phyloP scores from a whole-genome alignment of 2,113 vertebrate genomes.

The Ahaetulla prasina region DNA sequence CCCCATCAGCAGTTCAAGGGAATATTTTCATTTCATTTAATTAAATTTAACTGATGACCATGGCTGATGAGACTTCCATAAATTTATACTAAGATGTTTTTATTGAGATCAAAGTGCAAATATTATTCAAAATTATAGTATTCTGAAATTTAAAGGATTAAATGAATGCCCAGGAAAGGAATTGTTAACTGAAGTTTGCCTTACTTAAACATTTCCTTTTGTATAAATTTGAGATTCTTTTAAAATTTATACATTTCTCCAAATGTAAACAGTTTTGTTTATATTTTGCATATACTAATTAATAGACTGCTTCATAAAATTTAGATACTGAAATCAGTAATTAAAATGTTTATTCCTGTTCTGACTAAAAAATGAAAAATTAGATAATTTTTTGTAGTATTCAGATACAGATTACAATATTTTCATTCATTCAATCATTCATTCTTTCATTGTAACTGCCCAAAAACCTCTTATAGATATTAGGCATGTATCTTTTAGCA shows the following conservation, averaged over 20 bases:
- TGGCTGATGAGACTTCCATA: not conserved
- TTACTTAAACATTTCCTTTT: not conserved
- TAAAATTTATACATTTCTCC: not conserved
- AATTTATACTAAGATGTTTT: not conserved
- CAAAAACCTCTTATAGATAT: not conserved
- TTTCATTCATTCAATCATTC: not conserved
- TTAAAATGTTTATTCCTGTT: not conserved
- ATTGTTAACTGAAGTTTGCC: not conserved
- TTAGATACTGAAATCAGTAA: not conserved
- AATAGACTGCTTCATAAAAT: not conserved
- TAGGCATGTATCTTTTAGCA: not conserved
- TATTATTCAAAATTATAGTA: not conserved
- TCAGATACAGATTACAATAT: not conserved
- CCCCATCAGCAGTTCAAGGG: not conserved
- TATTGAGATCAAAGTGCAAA: not conserved
- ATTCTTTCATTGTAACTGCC: not conserved
- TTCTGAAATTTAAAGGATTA: not conserved
- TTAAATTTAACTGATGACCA: not conserved
- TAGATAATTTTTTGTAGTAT: not conserved
- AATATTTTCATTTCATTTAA: not conserved
- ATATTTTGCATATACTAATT: not conserved
- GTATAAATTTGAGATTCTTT: not conserved
- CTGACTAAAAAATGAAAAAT: not conserved
- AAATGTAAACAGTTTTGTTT: not conserved
- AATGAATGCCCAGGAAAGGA: not conserved